phyloP scores from a whole-genome alignment of 2,797 vertebrate species.

The Galago senegalensis region DNA sequence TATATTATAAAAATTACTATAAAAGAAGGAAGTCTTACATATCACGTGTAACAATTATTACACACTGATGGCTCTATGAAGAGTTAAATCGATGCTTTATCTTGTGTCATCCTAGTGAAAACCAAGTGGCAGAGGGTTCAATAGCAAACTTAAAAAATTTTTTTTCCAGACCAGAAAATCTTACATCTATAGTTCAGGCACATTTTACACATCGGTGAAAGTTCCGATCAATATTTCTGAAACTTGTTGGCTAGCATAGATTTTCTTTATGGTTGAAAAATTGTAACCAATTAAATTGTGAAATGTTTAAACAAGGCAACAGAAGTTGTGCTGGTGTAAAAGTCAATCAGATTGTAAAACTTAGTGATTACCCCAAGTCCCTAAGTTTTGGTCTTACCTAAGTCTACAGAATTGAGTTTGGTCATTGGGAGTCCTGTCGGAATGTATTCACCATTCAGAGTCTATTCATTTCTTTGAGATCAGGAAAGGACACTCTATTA shows the following conservation, averaged over 20 bases:
- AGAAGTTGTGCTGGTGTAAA: conserved; percentile 10
- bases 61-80: neutral
- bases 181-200: conserved; percentile 69
- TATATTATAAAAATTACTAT: conserved; percentile 41
- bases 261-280: conserved; percentile 80
- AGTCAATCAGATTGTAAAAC: conserved; percentile 42
- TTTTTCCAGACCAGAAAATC: conserved; percentile 64
- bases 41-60: conserved; percentile 40
- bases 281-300: conserved; percentile 12
- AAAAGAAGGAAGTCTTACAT: neutral
- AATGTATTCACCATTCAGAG: neutral
- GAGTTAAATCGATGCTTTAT: conserved; percentile 69
- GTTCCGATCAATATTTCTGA: conserved; percentile 81
- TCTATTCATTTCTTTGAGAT: conserved; percentile 4
- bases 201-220: conserved; percentile 82
- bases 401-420: neutral
- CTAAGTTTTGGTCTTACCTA: neutral
- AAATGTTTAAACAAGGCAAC: conserved; percentile 67
- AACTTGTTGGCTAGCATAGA: conserved; percentile 79
- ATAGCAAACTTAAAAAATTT: conserved; percentile 68
- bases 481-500: neutral
- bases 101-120: conserved; percentile 75
- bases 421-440: neutral
- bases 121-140: conserved; percentile 75
- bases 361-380: neutral